A percentile compares a stretch with the other conserved stretches of the same genome.
These are phyloP conservation scores for Stenolophus ochropezus DNA, from an alignment of 2,888 invertebrate genomes.

Conservation along the genomic window DNA sequence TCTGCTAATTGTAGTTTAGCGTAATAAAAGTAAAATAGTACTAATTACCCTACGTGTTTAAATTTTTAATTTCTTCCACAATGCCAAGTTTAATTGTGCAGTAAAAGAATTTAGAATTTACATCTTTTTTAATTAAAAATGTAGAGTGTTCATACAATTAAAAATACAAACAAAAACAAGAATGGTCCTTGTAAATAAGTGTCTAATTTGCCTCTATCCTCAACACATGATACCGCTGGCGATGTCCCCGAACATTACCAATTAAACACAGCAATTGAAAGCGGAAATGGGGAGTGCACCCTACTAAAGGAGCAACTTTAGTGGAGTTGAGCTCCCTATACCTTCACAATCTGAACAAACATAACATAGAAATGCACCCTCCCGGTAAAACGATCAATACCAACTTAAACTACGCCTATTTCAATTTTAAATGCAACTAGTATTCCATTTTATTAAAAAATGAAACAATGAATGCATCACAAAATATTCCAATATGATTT, in stretches of 20 bases:
- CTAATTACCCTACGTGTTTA: constrained; percentile 22
- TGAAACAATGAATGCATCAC: too few relatives aligned
- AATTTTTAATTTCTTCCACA: constrained; percentile 27
- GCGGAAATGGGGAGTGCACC: constrained; percentile 38
- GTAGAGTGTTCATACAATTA: constrained; percentile 19
- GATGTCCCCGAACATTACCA: constrained; percentile 38
- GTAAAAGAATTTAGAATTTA: constrained; percentile 28
- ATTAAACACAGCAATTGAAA: constrained; percentile 46
- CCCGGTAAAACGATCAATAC: not conserved
- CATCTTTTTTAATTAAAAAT: constrained; percentile 45
- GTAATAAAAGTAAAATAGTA: constrained; percentile 29
- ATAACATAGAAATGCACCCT: not conserved
- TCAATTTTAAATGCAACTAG: too few relatives aligned
- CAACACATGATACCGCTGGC: constrained; percentile 49
- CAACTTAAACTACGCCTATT: too few relatives aligned
- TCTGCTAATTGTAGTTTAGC: not conserved
- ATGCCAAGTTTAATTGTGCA: constrained; percentile 30
- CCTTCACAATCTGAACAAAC: constrained; percentile 10
- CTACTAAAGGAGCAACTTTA: not conserved
- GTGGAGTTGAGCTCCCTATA: not conserved
- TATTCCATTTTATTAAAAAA: too few relatives aligned
- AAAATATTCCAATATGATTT: too few relatives aligned
- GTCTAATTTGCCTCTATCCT: constrained; percentile 43
- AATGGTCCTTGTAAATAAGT: constrained; percentile 31
- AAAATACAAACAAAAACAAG: constrained; percentile 43